phyloP scores from a whole-genome alignment of 2,113 vertebrate genomes.

The Piprites chloris region DNA sequence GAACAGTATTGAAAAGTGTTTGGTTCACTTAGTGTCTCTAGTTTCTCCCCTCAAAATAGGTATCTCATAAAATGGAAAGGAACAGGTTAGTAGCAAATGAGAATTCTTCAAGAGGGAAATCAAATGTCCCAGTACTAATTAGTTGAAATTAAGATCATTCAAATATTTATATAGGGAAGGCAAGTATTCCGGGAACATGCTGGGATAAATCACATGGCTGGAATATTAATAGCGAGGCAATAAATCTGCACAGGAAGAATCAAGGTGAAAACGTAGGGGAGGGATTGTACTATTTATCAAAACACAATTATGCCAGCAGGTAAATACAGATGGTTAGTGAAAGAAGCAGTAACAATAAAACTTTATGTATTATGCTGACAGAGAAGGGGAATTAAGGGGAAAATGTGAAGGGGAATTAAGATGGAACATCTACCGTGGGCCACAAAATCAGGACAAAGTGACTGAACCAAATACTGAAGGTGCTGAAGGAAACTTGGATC shows the following conservation, averaged over 20 bases:
- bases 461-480: neutral
- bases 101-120: slow-evolving; percentile 56
- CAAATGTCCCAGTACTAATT: slow-evolving; percentile 60
- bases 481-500: neutral
- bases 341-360: neutral
- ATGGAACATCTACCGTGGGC: neutral
- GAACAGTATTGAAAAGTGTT: neutral
- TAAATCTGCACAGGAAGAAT: slow-evolving; percentile 32
- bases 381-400: neutral
- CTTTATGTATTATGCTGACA: neutral
- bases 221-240: slow-evolving; percentile 57
- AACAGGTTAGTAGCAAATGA: slow-evolving; percentile 43
- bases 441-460: neutral
- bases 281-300: slow-evolving; percentile 12
- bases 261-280: slow-evolving; percentile 41
- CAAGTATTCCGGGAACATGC: slow-evolving; percentile 45
- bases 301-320: neutral
- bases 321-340: slow-evolving; percentile 23
- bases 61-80: neutral
- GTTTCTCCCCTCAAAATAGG: neutral
- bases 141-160: slow-evolving; percentile 63
- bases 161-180: slow-evolving; percentile 64
- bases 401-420: neutral
- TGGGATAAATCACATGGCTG: slow-evolving; percentile 43
- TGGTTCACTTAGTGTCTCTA: neutral